These are phyloP conservation scores for Megatriorchis doriae DNA, from an alignment of 2,113 vertebrate species.

Conservation along the genomic window DNA sequence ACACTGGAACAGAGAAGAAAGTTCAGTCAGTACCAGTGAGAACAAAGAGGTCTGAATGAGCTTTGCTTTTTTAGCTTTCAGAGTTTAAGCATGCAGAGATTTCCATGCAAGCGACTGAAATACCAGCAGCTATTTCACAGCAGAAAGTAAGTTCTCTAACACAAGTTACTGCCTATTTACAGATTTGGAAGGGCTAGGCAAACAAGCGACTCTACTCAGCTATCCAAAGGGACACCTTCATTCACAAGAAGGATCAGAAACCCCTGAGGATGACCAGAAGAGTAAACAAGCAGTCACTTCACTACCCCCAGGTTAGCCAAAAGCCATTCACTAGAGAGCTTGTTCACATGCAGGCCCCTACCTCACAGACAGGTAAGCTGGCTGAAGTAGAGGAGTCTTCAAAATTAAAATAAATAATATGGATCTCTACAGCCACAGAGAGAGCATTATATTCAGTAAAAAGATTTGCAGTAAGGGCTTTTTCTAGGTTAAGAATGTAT, in stretches of 20 bases:
- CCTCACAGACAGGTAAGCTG: neutral
- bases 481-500: neutral
- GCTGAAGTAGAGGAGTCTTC: neutral
- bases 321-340: neutral
- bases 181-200: neutral
- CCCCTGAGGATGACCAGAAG: neutral
- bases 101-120: neutral
- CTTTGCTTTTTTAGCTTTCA: neutral
- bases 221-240: neutral
- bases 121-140: neutral
- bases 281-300: neutral
- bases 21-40: neutral
- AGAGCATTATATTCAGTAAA: neutral
- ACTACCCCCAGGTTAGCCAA: neutral
- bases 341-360: neutral
- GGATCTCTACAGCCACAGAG: neutral
- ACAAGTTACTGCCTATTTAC: neutral
- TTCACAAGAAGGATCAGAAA: neutral
- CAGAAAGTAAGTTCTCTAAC: neutral
- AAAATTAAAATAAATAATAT: neutral
- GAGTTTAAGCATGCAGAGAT: neutral
- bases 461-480: neutral
- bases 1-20: conserved; percentile 81
- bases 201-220: neutral
- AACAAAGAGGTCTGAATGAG: neutral